These are phyloP conservation scores for Spodoptera picta DNA, from an alignment of 2,888 invertebrate genomes.

Conservation along the genomic window DNA sequence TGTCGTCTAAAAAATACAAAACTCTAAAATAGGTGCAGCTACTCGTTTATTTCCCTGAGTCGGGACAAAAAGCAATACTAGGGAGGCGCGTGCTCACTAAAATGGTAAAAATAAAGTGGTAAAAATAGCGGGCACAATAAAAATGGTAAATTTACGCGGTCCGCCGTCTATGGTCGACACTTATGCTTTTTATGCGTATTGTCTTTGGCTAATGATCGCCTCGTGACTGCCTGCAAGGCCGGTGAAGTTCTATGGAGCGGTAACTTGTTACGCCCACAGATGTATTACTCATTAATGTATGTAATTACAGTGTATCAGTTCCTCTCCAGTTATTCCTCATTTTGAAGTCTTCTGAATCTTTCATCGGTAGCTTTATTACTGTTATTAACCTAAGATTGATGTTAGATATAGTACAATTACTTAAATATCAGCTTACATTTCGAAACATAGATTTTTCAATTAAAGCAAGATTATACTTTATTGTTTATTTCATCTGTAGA, in stretches of 20 bases:
- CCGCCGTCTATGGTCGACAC: slow-evolving; percentile 79
- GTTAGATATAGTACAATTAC: no score
- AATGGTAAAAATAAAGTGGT: slow-evolving; percentile 81
- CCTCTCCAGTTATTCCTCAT: slow-evolving; percentile 18
- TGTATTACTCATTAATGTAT: slow-evolving; percentile 31
- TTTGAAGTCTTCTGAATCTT: neutral
- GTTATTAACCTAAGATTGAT: neutral
- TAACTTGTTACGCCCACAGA: slow-evolving; percentile 54
- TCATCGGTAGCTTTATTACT: neutral
- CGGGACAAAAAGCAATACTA: slow-evolving; percentile 74
- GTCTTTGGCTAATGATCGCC: slow-evolving; percentile 85
- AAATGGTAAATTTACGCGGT: slow-evolving; percentile 86
- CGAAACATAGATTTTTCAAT: no score
- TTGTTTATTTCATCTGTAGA: no score
- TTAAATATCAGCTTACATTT: no score
- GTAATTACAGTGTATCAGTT: slow-evolving; percentile 40
- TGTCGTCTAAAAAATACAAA: slow-evolving; percentile 53
- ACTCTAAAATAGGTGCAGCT: slow-evolving; percentile 63
- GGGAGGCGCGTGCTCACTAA: slow-evolving; percentile 82
- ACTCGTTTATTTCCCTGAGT: slow-evolving; percentile 64
- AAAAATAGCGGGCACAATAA: slow-evolving; percentile 84
- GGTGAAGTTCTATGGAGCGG: slow-evolving; percentile 63
- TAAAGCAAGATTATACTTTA: no score
- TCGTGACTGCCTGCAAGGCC: slow-evolving; percentile 70
- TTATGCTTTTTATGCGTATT: slow-evolving; percentile 87